A percentile compares a stretch with the other conserved stretches of the same genome.
These are phyloP conservation scores for Lordiphosa clarofinis DNA, from an alignment of 1,140 invertebrate genomes.

Conservation along the genomic window DNA sequence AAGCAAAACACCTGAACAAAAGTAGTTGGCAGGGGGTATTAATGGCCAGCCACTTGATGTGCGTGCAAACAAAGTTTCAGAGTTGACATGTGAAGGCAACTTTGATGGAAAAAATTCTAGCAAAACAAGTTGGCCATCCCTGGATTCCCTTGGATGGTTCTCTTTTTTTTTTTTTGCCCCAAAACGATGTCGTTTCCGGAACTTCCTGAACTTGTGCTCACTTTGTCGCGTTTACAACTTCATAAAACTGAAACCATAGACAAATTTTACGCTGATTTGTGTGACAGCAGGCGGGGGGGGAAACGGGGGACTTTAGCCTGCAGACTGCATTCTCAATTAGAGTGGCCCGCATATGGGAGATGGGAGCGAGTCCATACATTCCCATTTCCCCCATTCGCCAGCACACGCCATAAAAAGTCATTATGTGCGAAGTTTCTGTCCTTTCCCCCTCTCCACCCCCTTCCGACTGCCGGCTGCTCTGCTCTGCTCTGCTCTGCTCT, in stretches of 20 bases:
- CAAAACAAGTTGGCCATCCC: no score
- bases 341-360: constrained; percentile 2
- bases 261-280: constrained; percentile 73
- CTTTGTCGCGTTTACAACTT: constrained; percentile 63
- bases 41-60: no score
- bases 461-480: background rate
- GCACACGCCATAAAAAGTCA: constrained; percentile 61
- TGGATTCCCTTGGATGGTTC: no score
- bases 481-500: constrained; percentile 15
- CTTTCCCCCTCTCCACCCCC: constrained; percentile 31
- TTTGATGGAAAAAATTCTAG: no score
- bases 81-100: no score
- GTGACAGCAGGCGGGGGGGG: constrained; percentile 12
- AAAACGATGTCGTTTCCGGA: constrained; percentile 26
- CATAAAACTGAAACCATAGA: constrained; percentile 65
- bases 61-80: no score
- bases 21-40: no score
- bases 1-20: no score
- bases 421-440: constrained; percentile 65
- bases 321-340: constrained; percentile 56
- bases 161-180: background rate
- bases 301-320: constrained; percentile 9
- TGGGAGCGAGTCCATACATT: constrained; percentile 37
- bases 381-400: constrained; percentile 15
- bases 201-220: constrained; percentile 27